A percentile compares a stretch with the other conserved stretches of the same genome.
These are phyloP conservation scores for Zelostemma sp. DNA, from an alignment of 1,140 invertebrate species.

Conservation along the genomic window DNA sequence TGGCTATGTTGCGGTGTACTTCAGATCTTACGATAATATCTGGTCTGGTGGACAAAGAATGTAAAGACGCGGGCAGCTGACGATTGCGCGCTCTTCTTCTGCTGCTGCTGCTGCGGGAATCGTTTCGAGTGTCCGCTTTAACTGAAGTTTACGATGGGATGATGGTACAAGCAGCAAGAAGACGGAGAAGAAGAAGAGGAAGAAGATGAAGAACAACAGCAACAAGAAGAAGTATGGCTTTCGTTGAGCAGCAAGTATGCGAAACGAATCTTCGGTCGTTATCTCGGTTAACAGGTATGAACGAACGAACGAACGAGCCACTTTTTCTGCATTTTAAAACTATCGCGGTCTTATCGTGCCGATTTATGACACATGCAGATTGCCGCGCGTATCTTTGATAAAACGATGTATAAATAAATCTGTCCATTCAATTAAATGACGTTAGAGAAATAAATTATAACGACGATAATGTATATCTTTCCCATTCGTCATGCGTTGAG, in stretches of 20 bases:
- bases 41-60: not conserved
- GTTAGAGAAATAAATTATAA: no score
- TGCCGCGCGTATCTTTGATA: not conserved
- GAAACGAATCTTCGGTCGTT: constrained; percentile 36
- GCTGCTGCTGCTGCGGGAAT: constrained; percentile 7
- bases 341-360: not conserved
- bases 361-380: not conserved
- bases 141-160: constrained; percentile 24
- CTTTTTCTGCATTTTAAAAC: constrained; percentile 1
- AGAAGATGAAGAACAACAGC: constrained; percentile 16
- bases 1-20: constrained; percentile 2
- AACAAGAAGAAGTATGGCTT: constrained; percentile 10
- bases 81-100: constrained; percentile 17
- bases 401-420: no score
- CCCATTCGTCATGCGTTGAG: no score
- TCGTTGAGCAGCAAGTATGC: constrained; percentile 28
- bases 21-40: constrained; percentile 36
- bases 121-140: constrained; percentile 4
- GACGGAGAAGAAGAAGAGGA: not conserved
- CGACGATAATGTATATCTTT: not conserved
- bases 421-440: no score
- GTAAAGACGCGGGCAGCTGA: constrained; percentile 15
- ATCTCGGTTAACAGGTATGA: constrained; percentile 24
- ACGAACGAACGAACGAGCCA: not conserved
- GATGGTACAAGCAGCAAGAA: constrained; percentile 7